These are phyloP conservation scores for Gobiocypris rarus DNA, from an alignment of 2,113 vertebrate species.

Conservation along the genomic window DNA sequence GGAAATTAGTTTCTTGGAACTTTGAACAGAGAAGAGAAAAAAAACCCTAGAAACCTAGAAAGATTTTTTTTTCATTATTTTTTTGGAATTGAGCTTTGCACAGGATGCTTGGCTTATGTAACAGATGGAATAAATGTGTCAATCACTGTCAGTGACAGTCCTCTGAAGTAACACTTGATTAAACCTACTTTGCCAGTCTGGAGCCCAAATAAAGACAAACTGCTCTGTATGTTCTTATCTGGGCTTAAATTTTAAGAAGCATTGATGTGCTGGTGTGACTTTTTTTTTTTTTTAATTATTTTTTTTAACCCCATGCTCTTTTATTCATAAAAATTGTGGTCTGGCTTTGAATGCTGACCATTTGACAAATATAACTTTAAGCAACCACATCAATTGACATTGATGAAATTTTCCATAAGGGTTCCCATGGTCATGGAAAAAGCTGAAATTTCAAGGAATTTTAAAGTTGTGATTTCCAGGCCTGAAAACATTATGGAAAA, in stretches of 20 bases:
- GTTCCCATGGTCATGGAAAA: neutral
- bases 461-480: neutral
- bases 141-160: conserved; percentile 72
- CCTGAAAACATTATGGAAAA: neutral
- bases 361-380: neutral
- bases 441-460: neutral
- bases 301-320: no score
- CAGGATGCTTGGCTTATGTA: conserved; percentile 70
- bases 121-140: conserved; percentile 76
- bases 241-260: neutral
- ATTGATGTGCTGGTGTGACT: conserved; percentile 1
- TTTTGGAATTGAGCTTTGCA: conserved; percentile 34
- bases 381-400: neutral
- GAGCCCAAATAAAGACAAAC: conserved; percentile 10
- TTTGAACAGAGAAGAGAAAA: conserved; percentile 68
- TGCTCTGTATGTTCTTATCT: conserved; percentile 10
- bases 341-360: neutral
- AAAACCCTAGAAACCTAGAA: conserved; percentile 65
- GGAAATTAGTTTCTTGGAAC: conserved; percentile 72
- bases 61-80: conserved; percentile 64
- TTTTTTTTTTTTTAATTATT: neutral
- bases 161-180: conserved; percentile 73
- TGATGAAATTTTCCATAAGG: neutral
- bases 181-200: conserved; percentile 69
- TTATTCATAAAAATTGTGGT: neutral